Conservation (phyloP, 2,113 vertebrate genomes). For the Tenrec ecaudatus region DNA sequence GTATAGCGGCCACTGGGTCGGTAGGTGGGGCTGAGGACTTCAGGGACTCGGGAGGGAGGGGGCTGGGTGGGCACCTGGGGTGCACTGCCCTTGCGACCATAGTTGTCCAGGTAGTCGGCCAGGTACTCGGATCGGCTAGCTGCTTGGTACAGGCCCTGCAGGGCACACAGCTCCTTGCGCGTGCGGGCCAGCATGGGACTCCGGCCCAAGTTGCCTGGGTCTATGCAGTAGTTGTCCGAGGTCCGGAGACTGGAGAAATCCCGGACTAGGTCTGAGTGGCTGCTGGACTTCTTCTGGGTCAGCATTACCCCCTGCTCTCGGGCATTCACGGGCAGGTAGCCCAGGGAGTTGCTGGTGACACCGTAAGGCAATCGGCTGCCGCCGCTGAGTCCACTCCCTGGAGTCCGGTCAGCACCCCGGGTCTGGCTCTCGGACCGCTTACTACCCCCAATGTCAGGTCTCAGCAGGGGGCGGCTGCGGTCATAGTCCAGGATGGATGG, state of each 20-base stretch:
- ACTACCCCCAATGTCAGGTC: constrained; percentile 86
- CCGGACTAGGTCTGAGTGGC: constrained; percentile 93
- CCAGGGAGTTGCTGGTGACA: constrained; percentile 85
- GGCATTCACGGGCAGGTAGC: constrained; percentile 84
- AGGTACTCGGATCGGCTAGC: constrained; percentile 80
- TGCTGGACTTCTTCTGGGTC: constrained; percentile 91
- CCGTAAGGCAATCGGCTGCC: constrained; percentile 79
- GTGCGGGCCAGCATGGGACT: constrained; percentile 71
- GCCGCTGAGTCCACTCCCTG: constrained; percentile 86
- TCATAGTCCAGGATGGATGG: constrained; percentile 88
- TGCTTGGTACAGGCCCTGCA: constrained; percentile 85
- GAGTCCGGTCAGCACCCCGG: constrained; percentile 85
- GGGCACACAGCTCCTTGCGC: constrained; percentile 78
- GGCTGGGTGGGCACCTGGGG: constrained; percentile 58
- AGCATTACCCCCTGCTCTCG: constrained; percentile 83
- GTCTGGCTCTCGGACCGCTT: constrained; percentile 91
- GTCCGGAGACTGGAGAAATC: constrained; percentile 91
- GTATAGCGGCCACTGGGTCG: constrained; percentile 84
- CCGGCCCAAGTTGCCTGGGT: constrained; percentile 41
- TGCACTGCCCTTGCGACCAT: constrained; percentile 73
- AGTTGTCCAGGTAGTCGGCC: constrained; percentile 83
- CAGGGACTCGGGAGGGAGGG: constrained; percentile 66
- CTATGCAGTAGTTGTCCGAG: constrained; percentile 84
- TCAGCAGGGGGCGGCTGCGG: constrained; percentile 88
- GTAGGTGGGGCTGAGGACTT: constrained; percentile 78